phyloP scores from a whole-genome alignment of 2,113 vertebrate genomes.

The Pungitius pungitius region DNA sequence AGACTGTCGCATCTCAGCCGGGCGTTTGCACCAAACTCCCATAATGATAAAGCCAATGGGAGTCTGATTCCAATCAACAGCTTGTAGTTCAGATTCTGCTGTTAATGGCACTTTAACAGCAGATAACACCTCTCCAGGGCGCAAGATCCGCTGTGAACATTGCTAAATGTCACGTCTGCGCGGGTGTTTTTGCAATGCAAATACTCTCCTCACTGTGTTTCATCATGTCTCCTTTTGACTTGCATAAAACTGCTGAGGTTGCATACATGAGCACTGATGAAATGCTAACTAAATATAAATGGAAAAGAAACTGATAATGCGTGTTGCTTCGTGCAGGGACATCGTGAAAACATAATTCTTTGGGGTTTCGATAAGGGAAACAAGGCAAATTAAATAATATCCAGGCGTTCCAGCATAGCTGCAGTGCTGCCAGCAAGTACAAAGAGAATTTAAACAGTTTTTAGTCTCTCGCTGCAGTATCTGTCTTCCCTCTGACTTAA shows the following conservation, averaged over 20 bases:
- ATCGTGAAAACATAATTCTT: constrained; percentile 1
- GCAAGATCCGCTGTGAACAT: neutral
- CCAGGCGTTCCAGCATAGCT: neutral
- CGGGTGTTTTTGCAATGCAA: neutral
- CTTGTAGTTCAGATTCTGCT: constrained; percentile 1
- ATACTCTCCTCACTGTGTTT: neutral
- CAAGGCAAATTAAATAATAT: constrained; percentile 9
- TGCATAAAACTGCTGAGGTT: neutral
- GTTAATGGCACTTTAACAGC: neutral
- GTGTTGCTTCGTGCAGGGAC: neutral
- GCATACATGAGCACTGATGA: neutral
- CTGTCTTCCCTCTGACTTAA: constrained; percentile 21
- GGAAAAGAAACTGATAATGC: neutral
- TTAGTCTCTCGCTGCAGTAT: neutral
- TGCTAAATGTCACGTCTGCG: neutral
- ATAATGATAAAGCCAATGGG: neutral
- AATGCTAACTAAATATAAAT: neutral
- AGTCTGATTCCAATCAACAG: neutral
- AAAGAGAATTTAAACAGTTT: constrained; percentile 8
- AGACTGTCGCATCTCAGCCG: neutral
- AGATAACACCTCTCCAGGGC: neutral
- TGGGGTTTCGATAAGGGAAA: constrained; percentile 4
- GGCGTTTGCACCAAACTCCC: neutral
- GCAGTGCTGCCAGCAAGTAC: constrained; percentile 10
- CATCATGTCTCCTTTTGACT: neutral